Evolutionary conservation across 2,888 invertebrate genomes (phyloP).

Genomic region (Thyatira batis): DNA sequence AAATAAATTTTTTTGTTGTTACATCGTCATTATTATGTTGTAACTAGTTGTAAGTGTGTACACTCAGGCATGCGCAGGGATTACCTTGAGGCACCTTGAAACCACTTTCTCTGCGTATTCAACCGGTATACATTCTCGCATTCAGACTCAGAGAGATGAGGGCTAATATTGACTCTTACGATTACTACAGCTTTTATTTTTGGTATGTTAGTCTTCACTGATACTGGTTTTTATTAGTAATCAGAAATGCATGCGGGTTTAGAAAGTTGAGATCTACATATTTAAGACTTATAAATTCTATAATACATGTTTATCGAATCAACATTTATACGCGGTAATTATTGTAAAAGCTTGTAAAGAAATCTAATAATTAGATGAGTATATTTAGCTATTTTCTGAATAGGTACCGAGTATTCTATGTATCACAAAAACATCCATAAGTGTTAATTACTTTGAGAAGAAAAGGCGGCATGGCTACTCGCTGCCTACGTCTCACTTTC

Average conservation of each 20-base stretch:
- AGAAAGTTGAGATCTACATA: background rate
- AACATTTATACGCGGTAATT: too few species aligned
- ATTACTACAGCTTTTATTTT: background rate
- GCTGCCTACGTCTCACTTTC: conserved; percentile 25
- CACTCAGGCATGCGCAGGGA: background rate
- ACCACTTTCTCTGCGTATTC: conserved; percentile 15
- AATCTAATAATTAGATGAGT: background rate
- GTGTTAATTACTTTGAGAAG: conserved; percentile 2
- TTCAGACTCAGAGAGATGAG: conserved; percentile 6
- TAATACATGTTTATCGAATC: too few species aligned
- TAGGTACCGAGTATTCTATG: background rate
- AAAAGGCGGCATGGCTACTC: conserved; percentile 9
- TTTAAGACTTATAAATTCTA: background rate
- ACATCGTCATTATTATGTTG: background rate
- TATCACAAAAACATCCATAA: background rate
- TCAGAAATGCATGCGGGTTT: background rate
- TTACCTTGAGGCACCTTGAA: conserved; percentile 7
- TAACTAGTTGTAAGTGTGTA: background rate
- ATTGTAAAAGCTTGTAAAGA: too few species aligned
- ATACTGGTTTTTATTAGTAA: background rate
- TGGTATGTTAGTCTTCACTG: background rate
- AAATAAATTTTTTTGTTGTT: background rate
- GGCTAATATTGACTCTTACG: conserved; percentile 11
- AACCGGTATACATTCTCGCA: conserved; percentile 13
- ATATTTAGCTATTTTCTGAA: too few species aligned